A percentile compares a stretch with the other conserved stretches of the same genome.
Evolutionary conservation across 2,113 vertebrate species (phyloP).

Genomic region (Willisornis vidua): DNA sequence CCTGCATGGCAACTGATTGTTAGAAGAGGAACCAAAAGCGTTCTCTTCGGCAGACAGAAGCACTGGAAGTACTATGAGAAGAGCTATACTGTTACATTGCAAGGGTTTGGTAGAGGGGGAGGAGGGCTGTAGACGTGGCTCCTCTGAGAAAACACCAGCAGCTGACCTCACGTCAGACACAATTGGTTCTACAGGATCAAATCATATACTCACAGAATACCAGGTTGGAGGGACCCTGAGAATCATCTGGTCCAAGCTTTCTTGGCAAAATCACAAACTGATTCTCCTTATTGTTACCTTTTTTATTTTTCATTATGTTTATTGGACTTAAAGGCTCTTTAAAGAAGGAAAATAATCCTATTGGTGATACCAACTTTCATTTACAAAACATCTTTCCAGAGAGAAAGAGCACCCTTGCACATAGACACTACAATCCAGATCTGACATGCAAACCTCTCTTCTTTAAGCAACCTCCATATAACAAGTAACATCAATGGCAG

Average conservation of each 20-base stretch:
- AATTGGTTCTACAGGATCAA: background rate
- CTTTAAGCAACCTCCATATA: background rate
- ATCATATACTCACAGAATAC: background rate
- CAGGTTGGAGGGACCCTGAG: background rate
- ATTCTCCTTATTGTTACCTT: background rate
- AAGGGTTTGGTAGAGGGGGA: background rate
- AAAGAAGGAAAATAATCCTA: background rate
- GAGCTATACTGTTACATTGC: background rate
- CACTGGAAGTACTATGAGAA: background rate
- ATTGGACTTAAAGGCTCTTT: background rate
- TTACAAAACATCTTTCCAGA: background rate
- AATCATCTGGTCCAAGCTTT: background rate
- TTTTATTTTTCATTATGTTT: background rate
- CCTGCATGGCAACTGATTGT: background rate
- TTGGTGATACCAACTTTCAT: background rate
- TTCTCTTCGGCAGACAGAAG: background rate
- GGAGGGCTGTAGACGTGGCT: background rate
- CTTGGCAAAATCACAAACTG: background rate
- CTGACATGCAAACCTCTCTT: background rate
- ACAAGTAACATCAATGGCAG: background rate
- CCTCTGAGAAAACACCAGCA: background rate
- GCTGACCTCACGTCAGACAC: background rate
- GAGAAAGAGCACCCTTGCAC: background rate
- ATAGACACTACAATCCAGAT: background rate
- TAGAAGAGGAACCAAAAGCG: background rate